Conservation (phyloP, 2,888 invertebrate species). For the Hypena proboscidalis region DNA sequence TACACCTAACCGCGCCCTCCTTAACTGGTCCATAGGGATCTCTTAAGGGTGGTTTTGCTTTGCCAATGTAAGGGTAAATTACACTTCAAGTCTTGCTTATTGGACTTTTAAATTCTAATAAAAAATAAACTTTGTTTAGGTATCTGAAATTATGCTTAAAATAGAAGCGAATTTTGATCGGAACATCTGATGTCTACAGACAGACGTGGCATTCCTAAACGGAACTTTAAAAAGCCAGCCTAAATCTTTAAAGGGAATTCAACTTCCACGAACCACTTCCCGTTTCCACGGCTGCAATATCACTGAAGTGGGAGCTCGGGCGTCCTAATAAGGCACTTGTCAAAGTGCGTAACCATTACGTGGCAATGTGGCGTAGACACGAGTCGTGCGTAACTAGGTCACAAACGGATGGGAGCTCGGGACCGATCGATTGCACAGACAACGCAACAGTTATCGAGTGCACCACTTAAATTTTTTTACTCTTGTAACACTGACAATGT, state of each 20-base stretch:
- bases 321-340: conserved; percentile 44
- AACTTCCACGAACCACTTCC: conserved; percentile 1
- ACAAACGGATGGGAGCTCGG: conserved; percentile 55
- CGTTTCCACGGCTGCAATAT: conserved; percentile 3
- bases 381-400: conserved; percentile 62
- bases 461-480: conserved; percentile 43
- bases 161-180: too few species aligned
- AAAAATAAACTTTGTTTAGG: too few species aligned
- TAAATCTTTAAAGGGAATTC: not conserved
- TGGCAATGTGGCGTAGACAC: conserved; percentile 41
- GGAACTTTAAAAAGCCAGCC: not conserved
- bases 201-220: not conserved
- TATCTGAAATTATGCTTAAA: too few species aligned
- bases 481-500: conserved; percentile 16
- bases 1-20: conserved; percentile 14
- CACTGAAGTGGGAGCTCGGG: conserved; percentile 15
- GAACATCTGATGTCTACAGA: too few species aligned
- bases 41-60: conserved; percentile 15
- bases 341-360: conserved; percentile 49
- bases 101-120: too few species aligned
- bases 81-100: too few species aligned
- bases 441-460: conserved; percentile 57
- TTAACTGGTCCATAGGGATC: conserved; percentile 23
- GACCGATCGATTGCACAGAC: conserved; percentile 62
- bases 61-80: conserved; percentile 13